A percentile compares a stretch with the other conserved stretches of the same genome.
phyloP scores from a whole-genome alignment of 2,888 invertebrate species.

The Conus canariensis region DNA sequence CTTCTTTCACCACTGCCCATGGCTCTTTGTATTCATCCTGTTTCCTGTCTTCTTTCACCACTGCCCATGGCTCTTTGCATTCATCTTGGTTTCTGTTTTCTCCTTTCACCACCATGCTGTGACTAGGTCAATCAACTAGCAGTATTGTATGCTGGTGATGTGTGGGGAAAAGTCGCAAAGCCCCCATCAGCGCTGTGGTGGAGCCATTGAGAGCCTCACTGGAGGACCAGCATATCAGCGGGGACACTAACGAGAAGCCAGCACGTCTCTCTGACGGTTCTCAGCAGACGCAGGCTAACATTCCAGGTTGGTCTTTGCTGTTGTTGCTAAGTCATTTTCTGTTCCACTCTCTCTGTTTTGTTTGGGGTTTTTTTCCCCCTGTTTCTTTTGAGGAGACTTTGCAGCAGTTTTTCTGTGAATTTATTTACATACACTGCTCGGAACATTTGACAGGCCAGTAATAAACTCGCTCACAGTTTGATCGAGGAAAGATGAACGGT shows the following conservation, averaged over 20 bases:
- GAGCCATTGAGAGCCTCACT: slow-evolving; percentile 55
- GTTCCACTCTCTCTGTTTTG: not conserved
- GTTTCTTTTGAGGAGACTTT: not conserved
- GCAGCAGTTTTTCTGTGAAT: too few relatives aligned
- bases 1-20: too few relatives aligned
- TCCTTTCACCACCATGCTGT: too few relatives aligned
- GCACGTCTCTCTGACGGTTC: slow-evolving; percentile 23
- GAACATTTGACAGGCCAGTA: too few relatives aligned
- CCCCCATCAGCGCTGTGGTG: slow-evolving; percentile 52
- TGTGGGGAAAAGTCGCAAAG: slow-evolving; percentile 51
- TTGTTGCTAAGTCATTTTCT: not conserved
- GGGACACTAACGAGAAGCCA: slow-evolving; percentile 29
- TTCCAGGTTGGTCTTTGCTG: not conserved
- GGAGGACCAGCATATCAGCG: slow-evolving; percentile 37
- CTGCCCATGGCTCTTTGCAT: too few relatives aligned
- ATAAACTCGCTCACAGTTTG: too few relatives aligned
- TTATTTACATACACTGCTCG: too few relatives aligned
- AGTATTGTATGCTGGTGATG: not conserved
- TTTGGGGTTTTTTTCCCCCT: not conserved
- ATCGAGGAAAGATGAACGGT: too few relatives aligned
- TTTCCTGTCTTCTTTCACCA: too few relatives aligned
- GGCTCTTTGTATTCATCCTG: too few relatives aligned
- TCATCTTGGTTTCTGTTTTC: too few relatives aligned
- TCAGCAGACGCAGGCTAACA: not conserved
- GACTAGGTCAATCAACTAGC: too few relatives aligned